These are phyloP conservation scores for Bombus fervidus DNA, from an alignment of 1,140 invertebrate genomes.

Conservation along the genomic window DNA sequence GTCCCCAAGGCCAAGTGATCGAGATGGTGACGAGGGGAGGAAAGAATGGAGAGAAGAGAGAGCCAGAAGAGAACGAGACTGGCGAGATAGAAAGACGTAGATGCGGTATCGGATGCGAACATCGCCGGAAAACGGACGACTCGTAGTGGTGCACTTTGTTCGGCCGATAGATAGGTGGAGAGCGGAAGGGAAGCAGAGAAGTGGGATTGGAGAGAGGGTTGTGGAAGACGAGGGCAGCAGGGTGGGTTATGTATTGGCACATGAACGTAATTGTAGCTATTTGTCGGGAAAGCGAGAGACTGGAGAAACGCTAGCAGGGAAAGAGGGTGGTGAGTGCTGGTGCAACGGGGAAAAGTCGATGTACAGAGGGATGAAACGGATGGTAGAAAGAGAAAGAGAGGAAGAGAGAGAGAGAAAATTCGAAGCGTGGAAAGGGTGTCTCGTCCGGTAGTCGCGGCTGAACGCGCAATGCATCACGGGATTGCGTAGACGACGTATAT, in stretches of 20 bases:
- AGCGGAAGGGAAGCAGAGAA: not conserved
- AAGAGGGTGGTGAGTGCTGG: slow-evolving; percentile 19
- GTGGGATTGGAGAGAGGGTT: not conserved
- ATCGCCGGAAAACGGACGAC: not conserved
- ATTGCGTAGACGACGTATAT: slow-evolving; percentile 77
- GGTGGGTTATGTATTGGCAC: slow-evolving; percentile 74
- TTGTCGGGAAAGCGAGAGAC: slow-evolving; percentile 71
- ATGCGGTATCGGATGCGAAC: not conserved
- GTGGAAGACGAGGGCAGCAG: slow-evolving; percentile 32
- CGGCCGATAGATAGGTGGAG: not conserved
- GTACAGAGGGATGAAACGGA: slow-evolving; percentile 31
- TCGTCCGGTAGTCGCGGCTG: slow-evolving; percentile 66
- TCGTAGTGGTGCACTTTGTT: not conserved
- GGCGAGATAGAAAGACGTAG: not conserved
- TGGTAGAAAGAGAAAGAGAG: slow-evolving; percentile 9
- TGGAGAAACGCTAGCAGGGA: slow-evolving; percentile 46
- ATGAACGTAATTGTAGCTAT: slow-evolving; percentile 78
- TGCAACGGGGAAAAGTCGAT: slow-evolving; percentile 47
- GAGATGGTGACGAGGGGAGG: not conserved
- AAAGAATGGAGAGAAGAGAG: not conserved
- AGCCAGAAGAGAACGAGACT: not conserved
- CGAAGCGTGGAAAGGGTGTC: slow-evolving; percentile 62
- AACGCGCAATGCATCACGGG: slow-evolving; percentile 78
- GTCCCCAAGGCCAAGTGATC: not conserved
- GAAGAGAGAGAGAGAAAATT: slow-evolving; percentile 14